Percentiles rank a stretch among this genome's conserved stretches.
Conservation (phyloP, 2,888 invertebrate genomes). For the Melolontha melolontha region DNA sequence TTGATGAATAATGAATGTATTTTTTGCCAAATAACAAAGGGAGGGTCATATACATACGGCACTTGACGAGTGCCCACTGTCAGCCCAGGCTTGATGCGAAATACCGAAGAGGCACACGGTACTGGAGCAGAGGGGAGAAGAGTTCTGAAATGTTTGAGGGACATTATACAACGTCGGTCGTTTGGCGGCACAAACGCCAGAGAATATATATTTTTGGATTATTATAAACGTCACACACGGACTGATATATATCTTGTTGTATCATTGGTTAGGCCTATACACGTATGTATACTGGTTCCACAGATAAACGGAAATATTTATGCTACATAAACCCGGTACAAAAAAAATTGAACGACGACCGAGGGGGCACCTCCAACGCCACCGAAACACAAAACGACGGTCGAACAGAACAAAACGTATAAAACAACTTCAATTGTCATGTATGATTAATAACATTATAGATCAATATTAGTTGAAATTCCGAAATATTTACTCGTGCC, state of each 20-base stretch:
- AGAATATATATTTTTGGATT: slow-evolving; percentile 59
- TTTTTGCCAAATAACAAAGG: slow-evolving; percentile 60
- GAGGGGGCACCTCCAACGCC: not conserved
- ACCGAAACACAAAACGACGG: no score
- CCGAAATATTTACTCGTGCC: slow-evolving; percentile 41
- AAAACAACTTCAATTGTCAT: slow-evolving; percentile 44
- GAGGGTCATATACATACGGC: slow-evolving; percentile 53
- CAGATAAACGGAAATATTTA: slow-evolving; percentile 45
- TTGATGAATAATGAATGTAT: slow-evolving; percentile 63
- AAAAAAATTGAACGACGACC: slow-evolving; percentile 28
- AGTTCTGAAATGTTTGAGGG: slow-evolving; percentile 3
- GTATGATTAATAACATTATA: slow-evolving; percentile 44
- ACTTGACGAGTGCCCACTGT: slow-evolving; percentile 58
- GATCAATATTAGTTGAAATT: slow-evolving; percentile 45
- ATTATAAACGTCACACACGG: slow-evolving; percentile 59
- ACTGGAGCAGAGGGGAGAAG: slow-evolving; percentile 21
- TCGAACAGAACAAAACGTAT: slow-evolving; percentile 27
- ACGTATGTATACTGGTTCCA: slow-evolving; percentile 39
- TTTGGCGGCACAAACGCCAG: slow-evolving; percentile 34
- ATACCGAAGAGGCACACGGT: no score
- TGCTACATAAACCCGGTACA: slow-evolving; percentile 39
- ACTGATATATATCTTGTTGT: slow-evolving; percentile 60
- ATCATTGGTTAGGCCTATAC: slow-evolving; percentile 46
- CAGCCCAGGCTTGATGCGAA: slow-evolving; percentile 41
- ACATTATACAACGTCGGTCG: not conserved